phyloP scores from a whole-genome alignment of 2,113 vertebrate species.

The Apaloderma vittatum region DNA sequence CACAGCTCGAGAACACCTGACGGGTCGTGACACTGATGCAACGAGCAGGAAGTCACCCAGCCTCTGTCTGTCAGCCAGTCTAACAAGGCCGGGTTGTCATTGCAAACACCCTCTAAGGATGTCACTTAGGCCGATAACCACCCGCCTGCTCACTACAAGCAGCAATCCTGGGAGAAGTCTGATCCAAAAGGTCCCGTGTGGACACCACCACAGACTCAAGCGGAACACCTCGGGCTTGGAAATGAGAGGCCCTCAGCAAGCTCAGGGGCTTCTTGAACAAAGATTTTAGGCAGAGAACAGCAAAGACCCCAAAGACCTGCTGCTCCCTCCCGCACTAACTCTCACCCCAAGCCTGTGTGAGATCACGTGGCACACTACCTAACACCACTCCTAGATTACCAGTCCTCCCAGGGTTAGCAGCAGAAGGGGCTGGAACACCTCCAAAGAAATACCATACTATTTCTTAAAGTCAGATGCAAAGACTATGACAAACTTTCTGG shows the following conservation, averaged over 20 bases:
- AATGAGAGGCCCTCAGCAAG: not conserved
- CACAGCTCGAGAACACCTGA: not conserved
- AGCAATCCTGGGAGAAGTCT: not conserved
- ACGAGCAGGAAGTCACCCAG: not conserved
- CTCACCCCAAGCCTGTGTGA: not conserved
- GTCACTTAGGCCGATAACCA: not conserved
- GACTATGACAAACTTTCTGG: not conserved
- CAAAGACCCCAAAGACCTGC: not conserved
- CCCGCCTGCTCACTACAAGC: not conserved
- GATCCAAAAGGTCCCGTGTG: accelerated
- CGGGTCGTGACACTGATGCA: not conserved
- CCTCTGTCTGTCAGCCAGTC: not conserved
- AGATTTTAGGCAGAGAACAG: not conserved
- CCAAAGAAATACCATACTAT: not conserved
- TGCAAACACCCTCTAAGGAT: not conserved
- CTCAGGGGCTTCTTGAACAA: not conserved
- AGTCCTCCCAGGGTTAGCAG: not conserved
- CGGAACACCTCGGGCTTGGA: not conserved
- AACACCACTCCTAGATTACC: not conserved
- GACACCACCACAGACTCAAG: not conserved
- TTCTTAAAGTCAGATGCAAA: not conserved
- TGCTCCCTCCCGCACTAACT: not conserved
- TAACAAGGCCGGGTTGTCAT: not conserved
- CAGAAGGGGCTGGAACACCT: not conserved
- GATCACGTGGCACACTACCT: not conserved